Conservation (phyloP, 2,888 invertebrate species). For the Phlogophora meticulosa region DNA sequence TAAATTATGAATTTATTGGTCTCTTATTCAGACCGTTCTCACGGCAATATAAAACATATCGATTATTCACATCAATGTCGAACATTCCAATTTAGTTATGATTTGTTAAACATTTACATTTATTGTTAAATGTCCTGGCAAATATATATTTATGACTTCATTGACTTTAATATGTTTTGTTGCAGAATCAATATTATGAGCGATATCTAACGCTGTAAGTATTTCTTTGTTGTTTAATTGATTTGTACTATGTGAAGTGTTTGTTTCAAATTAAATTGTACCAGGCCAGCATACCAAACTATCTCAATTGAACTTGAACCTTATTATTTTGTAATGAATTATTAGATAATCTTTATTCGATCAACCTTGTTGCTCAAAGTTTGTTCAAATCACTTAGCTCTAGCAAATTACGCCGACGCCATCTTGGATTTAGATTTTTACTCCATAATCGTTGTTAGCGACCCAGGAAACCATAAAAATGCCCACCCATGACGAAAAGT, state of each 20-base stretch:
- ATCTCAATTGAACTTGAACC: too few relatives aligned
- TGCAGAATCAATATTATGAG: constrained; percentile 88
- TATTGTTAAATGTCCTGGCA: not conserved
- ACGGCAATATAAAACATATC: constrained; percentile 8
- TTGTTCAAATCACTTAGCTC: too few relatives aligned
- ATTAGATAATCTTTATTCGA: too few relatives aligned
- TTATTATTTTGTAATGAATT: too few relatives aligned
- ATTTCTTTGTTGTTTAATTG: constrained; percentile 25
- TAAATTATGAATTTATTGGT: constrained; percentile 21
- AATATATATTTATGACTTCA: constrained; percentile 29
- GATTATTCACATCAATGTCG: constrained; percentile 14
- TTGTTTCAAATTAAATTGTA: not conserved
- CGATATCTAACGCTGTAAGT: constrained; percentile 90
- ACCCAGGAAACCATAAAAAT: too few relatives aligned
- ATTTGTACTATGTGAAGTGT: not conserved
- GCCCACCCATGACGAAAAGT: too few relatives aligned
- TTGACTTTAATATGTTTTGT: constrained; percentile 64
- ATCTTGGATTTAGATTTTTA: too few relatives aligned
- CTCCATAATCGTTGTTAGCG: too few relatives aligned
- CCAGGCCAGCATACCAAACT: too few relatives aligned
- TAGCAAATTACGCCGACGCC: too few relatives aligned
- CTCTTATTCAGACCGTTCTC: constrained; percentile 12
- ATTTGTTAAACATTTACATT: constrained; percentile 17
- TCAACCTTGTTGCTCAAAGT: too few relatives aligned
- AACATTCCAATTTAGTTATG: constrained; percentile 20